Base-by-base conservation (phyloP, 2,797 vertebrate genomes). In the Pipistrellus pygmaeus region DNA sequence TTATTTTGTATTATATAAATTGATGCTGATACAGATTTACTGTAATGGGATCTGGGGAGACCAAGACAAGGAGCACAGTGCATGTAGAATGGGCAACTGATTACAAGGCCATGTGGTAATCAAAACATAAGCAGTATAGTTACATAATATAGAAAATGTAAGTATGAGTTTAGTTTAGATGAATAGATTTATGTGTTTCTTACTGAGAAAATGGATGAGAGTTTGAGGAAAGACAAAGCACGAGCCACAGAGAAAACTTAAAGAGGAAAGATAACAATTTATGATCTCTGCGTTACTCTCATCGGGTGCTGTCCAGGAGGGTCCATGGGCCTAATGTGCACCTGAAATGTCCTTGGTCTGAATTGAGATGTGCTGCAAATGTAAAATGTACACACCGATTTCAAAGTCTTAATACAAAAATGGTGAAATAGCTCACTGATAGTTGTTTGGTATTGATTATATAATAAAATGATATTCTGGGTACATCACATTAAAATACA, bases 381-480 rank as follows among this genome's bases (percentile, higher is more conserved):
- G 5, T 23, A 41, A 72, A n/a, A 51, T 13, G n/a, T 8, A 57
- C 17, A 25, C 0, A 12, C 41, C 1, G 5, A 51, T 41, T 55
- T 51, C 55, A 85, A 60, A 93, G 25, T 35, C 38, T 85, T 41
- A 14, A 30, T 46, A 5, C 8, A 41, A 46, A 68, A 25, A 35
- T 81, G 6, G 57, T 30, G 32, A 71, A 32, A 4, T 41, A 73
- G 3, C 30, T 30, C 27, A 66, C 25, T 12, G 21, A 32, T 64
- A 46, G 7, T 60, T 60, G 83, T 68, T 88, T 76, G 23, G 25
- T 78, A 23, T 57, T 72, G 53, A 66, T 53, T 80, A 2, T 18
- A n/a, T 88, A 6, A 51, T 92, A 46, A 86, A 68, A 41, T 57
- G 38, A 38, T 35, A 77, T 48, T 94, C 55, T 53, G 60, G 9